Base-by-base conservation (phyloP, 1,140 invertebrate genomes). In the Ladona fulva region DNA sequence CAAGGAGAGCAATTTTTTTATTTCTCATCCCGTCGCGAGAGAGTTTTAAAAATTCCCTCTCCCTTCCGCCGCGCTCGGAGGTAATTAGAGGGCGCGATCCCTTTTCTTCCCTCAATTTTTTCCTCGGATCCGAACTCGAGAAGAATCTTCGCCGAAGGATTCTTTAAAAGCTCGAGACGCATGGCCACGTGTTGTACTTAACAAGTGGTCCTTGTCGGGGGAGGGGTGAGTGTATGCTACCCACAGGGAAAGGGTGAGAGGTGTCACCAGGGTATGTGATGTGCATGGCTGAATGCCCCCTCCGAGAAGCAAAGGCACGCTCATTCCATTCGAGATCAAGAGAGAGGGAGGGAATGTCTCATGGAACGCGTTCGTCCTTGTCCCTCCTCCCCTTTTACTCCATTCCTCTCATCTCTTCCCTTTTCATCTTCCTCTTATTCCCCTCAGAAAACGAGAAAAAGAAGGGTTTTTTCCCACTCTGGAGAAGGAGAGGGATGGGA, bases 111-210 rank as follows among this genome's bases (percentile, higher is more conserved):
- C n/a, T n/a, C n/a, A n/a, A n/a, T n/a, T n/a, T n/a, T 1, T 5
- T 37, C 52, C 52, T 6, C 52, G 52, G 52, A 66, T 66, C 3
- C 52, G 16, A 66, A 66, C 52, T 12, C 52, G 52, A 6, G 52
- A 22, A 66, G 52, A 66, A 66, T 66, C 52, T 22, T 5, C 12
- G 3, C 52, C 5, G 16, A 11, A 52, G 44, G 44, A 66, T 66
- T 66, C 52, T 22, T 66, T 66, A 19, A 66, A 66, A 22, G n/a
- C 52, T 66, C 52, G 14, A 3, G 52, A 66, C 52, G 52, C n/a
- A 66, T 66, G 52, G n/a, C 52, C 52, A 66, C 52, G 52, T 66
- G 52, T 16, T 66, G 52, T 66, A 66, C 52, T 66, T 66, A 66
- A 66, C 52, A 66, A 66, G 52, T 66, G 52, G 52, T 66, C 52